Conservation (phyloP, 2,797 vertebrate species). For the Sebastes iracundus region DNA sequence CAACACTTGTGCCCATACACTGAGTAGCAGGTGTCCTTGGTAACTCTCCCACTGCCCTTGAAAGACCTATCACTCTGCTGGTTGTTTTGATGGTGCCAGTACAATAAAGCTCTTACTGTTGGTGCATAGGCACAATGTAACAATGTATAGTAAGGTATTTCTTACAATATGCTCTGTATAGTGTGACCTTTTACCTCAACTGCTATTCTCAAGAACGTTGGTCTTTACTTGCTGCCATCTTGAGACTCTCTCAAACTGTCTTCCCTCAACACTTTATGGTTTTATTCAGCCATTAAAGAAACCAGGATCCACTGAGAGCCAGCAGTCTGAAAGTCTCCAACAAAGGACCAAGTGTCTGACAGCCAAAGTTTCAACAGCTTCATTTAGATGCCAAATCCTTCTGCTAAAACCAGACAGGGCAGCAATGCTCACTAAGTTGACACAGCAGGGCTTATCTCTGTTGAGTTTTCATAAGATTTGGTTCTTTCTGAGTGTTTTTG, state of each 20-base stretch:
- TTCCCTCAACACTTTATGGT: neutral
- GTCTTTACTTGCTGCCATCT: neutral
- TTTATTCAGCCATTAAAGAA: slow-evolving; percentile 24
- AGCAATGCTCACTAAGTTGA: slow-evolving; percentile 35
- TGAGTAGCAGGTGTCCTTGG: neutral
- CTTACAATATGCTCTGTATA: neutral
- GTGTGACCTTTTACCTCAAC: neutral
- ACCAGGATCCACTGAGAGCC: slow-evolving; percentile 21
- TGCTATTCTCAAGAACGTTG: neutral
- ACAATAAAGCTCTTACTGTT: neutral
- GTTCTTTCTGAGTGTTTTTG: neutral
- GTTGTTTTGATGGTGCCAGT: neutral
- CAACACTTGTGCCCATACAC: neutral
- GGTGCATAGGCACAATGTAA: neutral
- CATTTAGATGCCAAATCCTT: slow-evolving; percentile 34
- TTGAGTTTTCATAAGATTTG: too few relatives aligned
- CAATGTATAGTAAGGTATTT: neutral
- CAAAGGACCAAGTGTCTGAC: slow-evolving; percentile 49
- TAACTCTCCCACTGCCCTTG: neutral
- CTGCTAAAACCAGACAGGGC: slow-evolving; percentile 12
- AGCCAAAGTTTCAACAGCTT: slow-evolving; percentile 25
- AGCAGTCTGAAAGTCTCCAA: slow-evolving; percentile 23
- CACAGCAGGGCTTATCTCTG: slow-evolving; percentile 21
- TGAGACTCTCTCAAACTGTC: neutral
- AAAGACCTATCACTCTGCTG: neutral